phyloP scores from a whole-genome alignment of 64 coral and sea anemone genomes.

The Trachythela sp. region DNA sequence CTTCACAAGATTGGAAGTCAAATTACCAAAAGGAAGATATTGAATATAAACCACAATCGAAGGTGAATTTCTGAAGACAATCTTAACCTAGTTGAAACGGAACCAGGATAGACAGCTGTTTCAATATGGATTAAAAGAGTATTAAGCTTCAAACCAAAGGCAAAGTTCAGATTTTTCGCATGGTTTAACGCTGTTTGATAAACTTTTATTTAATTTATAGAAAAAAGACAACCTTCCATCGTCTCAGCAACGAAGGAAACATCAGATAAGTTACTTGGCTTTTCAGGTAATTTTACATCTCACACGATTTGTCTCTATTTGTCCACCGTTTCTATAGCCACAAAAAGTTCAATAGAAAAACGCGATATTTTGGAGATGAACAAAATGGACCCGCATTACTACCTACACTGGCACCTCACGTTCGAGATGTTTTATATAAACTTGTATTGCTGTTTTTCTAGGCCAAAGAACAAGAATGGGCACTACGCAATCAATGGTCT shows the following conservation, averaged over 20 bases:
- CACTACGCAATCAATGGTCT: slow-evolving; percentile 61
- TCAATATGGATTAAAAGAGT: too few species aligned
- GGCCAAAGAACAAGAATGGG: slow-evolving; percentile 72
- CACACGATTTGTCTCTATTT: background rate
- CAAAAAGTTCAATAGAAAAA: background rate
- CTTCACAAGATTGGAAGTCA: slow-evolving; percentile 48
- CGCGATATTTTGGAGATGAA: background rate
- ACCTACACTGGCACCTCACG: background rate
- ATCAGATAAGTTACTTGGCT: slow-evolving; percentile 69
- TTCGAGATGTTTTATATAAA: background rate
- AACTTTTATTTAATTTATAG: background rate
- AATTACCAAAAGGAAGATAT: slow-evolving; percentile 71
- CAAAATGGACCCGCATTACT: background rate
- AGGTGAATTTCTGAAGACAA: slow-evolving; percentile 39
- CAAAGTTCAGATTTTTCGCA: too few species aligned
- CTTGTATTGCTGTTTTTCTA: background rate
- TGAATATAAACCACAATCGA: slow-evolving; percentile 55
- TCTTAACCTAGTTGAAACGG: too few species aligned
- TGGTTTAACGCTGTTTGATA: background rate
- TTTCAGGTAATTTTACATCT: slow-evolving; percentile 61
- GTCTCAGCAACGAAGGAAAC: slow-evolving; percentile 65
- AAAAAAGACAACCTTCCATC: slow-evolving; percentile 65
- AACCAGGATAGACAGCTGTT: too few species aligned
- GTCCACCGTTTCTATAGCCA: too few species aligned
- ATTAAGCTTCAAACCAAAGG: too few species aligned